These are phyloP conservation scores for Propithecus perrieri DNA, from an alignment of 2,797 vertebrate species.

Conservation along the genomic window DNA sequence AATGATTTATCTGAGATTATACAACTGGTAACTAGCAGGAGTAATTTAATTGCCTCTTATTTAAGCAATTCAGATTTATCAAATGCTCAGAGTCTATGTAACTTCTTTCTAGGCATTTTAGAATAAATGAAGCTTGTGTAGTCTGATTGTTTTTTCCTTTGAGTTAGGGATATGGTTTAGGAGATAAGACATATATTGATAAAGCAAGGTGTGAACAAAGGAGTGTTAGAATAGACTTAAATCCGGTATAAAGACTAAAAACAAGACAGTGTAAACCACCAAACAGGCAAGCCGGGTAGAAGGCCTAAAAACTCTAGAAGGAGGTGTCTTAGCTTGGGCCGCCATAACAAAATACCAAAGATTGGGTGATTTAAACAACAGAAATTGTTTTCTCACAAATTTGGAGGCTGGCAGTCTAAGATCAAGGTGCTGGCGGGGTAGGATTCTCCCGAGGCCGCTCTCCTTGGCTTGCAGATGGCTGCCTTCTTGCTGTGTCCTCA, in stretches of 20 bases:
- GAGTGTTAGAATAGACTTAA: background rate
- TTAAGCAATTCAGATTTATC: conserved; percentile 25
- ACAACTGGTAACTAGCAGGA: background rate
- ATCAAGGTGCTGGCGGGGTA: background rate
- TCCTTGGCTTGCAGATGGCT: background rate
- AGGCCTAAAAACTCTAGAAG: background rate
- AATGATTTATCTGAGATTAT: background rate
- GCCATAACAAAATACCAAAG: background rate
- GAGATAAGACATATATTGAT: conserved; percentile 12
- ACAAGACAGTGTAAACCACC: background rate
- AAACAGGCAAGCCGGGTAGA: background rate
- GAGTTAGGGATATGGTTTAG: background rate
- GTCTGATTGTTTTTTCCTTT: background rate
- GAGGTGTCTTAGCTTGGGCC: background rate
- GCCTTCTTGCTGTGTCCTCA: background rate
- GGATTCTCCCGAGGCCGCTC: background rate
- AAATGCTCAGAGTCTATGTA: background rate
- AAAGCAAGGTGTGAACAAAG: background rate
- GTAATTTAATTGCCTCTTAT: background rate
- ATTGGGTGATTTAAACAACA: background rate
- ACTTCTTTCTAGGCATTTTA: conserved; percentile 11
- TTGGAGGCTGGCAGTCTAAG: background rate
- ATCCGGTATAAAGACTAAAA: conserved; percentile 16
- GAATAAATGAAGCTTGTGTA: background rate
- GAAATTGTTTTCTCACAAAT: background rate